These are phyloP conservation scores for Drosophila histrio DNA, from an alignment of 2,888 invertebrate species.

Conservation along the genomic window DNA sequence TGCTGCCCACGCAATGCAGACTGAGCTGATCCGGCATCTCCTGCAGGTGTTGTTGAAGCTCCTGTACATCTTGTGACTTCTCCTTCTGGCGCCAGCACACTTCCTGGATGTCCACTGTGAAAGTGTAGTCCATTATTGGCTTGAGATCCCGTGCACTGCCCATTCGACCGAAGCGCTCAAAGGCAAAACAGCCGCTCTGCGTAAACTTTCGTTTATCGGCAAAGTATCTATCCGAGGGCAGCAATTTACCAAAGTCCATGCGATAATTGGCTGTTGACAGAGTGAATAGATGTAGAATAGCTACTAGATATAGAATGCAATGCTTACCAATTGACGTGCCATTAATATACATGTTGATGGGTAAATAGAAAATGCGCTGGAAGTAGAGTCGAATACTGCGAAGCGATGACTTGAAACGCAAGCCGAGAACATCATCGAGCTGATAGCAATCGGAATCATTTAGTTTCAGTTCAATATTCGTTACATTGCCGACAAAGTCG, in stretches of 20 bases:
- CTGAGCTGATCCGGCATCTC: constrained; percentile 6
- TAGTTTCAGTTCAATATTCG: constrained; percentile 71
- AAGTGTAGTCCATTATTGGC: constrained; percentile 75
- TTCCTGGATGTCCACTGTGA: constrained; percentile 65
- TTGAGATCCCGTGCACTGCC: constrained; percentile 53
- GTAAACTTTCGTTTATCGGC: constrained; percentile 31
- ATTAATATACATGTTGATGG: constrained; percentile 84
- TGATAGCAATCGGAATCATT: constrained; percentile 77
- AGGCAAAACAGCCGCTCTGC: constrained; percentile 56
- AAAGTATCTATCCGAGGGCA: constrained; percentile 70
- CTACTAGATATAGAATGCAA: not conserved
- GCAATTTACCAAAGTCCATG: constrained; percentile 69
- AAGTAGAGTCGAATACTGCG: constrained; percentile 84
- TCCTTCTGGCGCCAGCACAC: constrained; percentile 39
- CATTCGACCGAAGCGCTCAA: constrained; percentile 61
- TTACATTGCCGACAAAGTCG: constrained; percentile 81
- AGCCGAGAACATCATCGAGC: constrained; percentile 84
- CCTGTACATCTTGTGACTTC: not conserved
- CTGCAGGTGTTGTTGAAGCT: not conserved
- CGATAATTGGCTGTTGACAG: constrained; percentile 67
- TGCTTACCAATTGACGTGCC: constrained; percentile 81
- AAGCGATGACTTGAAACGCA: constrained; percentile 85
- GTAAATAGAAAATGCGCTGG: constrained; percentile 83
- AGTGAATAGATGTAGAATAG: not conserved
- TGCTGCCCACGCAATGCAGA: constrained; percentile 18